Evolutionary conservation across 2,888 invertebrate genomes (phyloP).

Genomic region (Orchestes rusci): DNA sequence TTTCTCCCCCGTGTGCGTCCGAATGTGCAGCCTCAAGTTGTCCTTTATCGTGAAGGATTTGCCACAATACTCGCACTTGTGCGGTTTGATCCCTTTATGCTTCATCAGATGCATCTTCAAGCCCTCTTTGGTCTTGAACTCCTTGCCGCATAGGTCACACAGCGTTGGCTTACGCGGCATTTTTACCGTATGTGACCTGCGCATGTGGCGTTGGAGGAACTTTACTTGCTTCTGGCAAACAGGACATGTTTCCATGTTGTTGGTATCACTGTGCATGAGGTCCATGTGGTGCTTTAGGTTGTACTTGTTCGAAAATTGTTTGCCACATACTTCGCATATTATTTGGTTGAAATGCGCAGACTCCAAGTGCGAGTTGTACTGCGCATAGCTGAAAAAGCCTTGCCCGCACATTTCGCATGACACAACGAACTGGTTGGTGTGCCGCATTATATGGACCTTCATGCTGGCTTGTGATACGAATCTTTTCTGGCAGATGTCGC

Average conservation of each 20-base stretch:
- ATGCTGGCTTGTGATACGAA: constrained; percentile 37
- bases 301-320: constrained; percentile 28
- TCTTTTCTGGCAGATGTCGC: constrained; percentile 51
- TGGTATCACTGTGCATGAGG: constrained; percentile 31
- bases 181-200: no score
- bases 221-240: constrained; percentile 3
- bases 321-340: constrained; percentile 26
- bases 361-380: constrained; percentile 32
- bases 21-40: constrained; percentile 39
- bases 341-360: constrained; percentile 29
- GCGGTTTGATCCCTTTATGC: constrained; percentile 37
- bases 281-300: constrained; percentile 31
- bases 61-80: constrained; percentile 39
- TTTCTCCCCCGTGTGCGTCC: constrained; percentile 41
- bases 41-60: constrained; percentile 40
- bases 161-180: neutral
- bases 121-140: constrained; percentile 32
- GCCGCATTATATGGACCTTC: constrained; percentile 48
- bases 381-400: constrained; percentile 33
- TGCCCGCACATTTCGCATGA: constrained; percentile 38
- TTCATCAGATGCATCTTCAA: constrained; percentile 40
- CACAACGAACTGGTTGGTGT: constrained; percentile 47
- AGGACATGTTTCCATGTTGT: constrained; percentile 4
- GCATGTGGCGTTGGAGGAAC: constrained; percentile 5
- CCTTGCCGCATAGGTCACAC: constrained; percentile 37